Evolutionary conservation across 2,797 vertebrate genomes (phyloP).

Genomic region (Anolis apletophallus): DNA sequence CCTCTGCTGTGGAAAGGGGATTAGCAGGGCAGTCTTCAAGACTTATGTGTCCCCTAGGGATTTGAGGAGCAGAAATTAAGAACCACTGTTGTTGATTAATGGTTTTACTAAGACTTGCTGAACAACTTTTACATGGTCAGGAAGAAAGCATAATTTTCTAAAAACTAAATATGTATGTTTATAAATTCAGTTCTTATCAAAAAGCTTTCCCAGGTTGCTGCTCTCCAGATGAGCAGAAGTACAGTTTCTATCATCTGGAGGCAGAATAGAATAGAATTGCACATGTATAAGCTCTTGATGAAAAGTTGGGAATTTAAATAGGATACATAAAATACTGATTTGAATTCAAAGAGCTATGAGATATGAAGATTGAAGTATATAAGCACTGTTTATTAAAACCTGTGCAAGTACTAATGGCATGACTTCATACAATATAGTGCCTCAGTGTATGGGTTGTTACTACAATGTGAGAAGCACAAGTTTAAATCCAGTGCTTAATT

Average conservation of each 20-base stretch:
- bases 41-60: no score
- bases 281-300: neutral
- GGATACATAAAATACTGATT: neutral
- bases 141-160: neutral
- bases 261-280: neutral
- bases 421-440: neutral
- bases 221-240: no score
- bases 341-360: neutral
- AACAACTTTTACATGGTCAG: neutral
- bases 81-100: no score
- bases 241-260: neutral
- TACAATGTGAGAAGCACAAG: neutral
- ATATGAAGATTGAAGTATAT: neutral
- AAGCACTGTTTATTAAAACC: neutral
- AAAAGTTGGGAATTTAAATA: neutral
- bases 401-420: neutral
- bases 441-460: neutral
- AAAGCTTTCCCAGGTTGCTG: no score
- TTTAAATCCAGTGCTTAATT: no score
- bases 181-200: neutral
- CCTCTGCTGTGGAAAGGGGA: no score
- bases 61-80: no score
- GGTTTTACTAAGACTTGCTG: neutral
- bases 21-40: no score
- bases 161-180: neutral